These are phyloP conservation scores for Epinotia demarniana DNA, from an alignment of 2,888 invertebrate genomes.

Conservation along the genomic window DNA sequence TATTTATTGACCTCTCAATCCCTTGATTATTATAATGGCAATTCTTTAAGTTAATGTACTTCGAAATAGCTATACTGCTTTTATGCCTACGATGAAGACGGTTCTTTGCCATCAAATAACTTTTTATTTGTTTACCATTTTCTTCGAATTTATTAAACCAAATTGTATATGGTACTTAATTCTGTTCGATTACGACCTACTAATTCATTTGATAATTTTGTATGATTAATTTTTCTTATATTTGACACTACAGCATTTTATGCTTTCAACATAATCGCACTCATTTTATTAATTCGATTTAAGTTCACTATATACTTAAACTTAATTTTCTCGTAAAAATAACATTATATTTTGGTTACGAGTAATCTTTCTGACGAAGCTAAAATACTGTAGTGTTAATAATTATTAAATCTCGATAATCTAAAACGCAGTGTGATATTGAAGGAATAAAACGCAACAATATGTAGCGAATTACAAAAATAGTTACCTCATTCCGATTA, in stretches of 20 bases:
- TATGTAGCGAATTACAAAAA: slow-evolving; percentile 56
- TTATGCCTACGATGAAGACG: background rate
- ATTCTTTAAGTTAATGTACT: slow-evolving; percentile 7
- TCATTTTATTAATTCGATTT: background rate
- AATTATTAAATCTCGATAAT: slow-evolving; percentile 17
- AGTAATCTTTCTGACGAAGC: background rate
- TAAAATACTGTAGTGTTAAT: slow-evolving; percentile 29
- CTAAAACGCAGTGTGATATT: slow-evolving; percentile 71
- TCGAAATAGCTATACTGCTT: background rate
- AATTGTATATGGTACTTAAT: slow-evolving; percentile 39
- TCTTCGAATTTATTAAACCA: slow-evolving; percentile 11
- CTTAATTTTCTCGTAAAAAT: too few species aligned
- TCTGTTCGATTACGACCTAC: slow-evolving; percentile 14
- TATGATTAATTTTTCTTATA: slow-evolving; percentile 23
- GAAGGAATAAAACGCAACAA: slow-evolving; percentile 60
- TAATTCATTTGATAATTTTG: slow-evolving; percentile 7
- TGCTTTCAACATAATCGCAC: background rate
- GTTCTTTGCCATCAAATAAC: background rate
- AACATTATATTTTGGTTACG: too few species aligned
- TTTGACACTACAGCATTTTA: slow-evolving; percentile 21
- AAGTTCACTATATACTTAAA: background rate
- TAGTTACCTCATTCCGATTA: slow-evolving; percentile 69
- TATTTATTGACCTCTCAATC: slow-evolving; percentile 34
- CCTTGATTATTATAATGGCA: slow-evolving; percentile 15
- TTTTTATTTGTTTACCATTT: background rate